Evolutionary conservation across 2,113 vertebrate genomes (phyloP).

Genomic region (Caranx ignobilis): DNA sequence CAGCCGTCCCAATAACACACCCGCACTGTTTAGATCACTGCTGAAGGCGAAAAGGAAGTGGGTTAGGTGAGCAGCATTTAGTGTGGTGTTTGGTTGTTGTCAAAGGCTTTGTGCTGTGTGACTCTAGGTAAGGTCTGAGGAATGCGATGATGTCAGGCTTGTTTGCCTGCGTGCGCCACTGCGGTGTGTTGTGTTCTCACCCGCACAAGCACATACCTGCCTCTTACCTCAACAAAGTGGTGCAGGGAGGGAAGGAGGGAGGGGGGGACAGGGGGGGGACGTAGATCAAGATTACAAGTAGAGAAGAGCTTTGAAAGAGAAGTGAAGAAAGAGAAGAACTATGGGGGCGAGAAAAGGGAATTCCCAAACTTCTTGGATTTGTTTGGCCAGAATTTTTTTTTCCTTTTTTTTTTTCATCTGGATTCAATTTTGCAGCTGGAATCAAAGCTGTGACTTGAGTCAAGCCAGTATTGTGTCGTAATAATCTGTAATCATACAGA

Average conservation of each 20-base stretch:
- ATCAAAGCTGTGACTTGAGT: slow-evolving; percentile 2
- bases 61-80: slow-evolving; percentile 36
- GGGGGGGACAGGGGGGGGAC: not conserved
- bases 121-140: slow-evolving; percentile 65
- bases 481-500: not conserved
- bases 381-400: not conserved
- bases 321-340: slow-evolving; percentile 22
- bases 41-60: slow-evolving; percentile 40
- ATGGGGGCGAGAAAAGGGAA: slow-evolving; percentile 12
- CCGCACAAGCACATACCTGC: slow-evolving; percentile 76
- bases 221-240: slow-evolving; percentile 52
- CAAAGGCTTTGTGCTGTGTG: slow-evolving; percentile 17
- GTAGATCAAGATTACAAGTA: slow-evolving; percentile 24
- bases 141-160: slow-evolving; percentile 74
- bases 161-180: slow-evolving; percentile 20
- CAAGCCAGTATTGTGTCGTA: slow-evolving; percentile 4
- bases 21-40: slow-evolving; percentile 50
- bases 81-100: slow-evolving; percentile 52
- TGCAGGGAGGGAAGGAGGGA: not conserved
- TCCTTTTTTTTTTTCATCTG: not conserved
- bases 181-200: slow-evolving; percentile 51
- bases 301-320: slow-evolving; percentile 23
- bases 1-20: slow-evolving; percentile 13
- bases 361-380: slow-evolving; percentile 44
- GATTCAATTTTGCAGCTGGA: not conserved